Conservation (phyloP, 2,113 vertebrate species). For the Corythornis cristatus region DNA sequence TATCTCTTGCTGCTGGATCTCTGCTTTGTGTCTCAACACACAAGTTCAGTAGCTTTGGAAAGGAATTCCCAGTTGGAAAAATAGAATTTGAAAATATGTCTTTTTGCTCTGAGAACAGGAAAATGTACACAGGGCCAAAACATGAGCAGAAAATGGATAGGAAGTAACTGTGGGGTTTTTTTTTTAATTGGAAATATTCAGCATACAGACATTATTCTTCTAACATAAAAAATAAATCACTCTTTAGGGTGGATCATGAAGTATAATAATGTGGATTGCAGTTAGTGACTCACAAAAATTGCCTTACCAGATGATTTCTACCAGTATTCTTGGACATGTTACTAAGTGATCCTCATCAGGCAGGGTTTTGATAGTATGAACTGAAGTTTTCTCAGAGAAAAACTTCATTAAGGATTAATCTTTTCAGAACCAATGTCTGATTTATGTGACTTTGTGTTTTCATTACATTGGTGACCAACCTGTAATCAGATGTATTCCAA, state of each 20-base stretch:
- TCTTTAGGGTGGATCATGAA: neutral
- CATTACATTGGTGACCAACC: neutral
- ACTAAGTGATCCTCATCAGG: neutral
- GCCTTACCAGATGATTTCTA: neutral
- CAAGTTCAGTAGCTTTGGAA: constrained; percentile 1
- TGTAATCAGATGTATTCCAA: neutral
- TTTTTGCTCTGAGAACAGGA: neutral
- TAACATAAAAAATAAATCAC: neutral
- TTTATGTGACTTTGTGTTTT: neutral
- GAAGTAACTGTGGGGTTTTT: neutral
- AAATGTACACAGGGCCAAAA: neutral
- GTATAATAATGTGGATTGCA: neutral
- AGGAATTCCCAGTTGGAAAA: constrained; percentile 5
- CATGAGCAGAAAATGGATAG: neutral
- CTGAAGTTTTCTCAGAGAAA: neutral
- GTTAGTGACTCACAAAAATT: neutral
- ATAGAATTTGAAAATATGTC: neutral
- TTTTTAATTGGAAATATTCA: constrained; percentile 1
- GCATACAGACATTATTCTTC: neutral
- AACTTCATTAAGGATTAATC: neutral
- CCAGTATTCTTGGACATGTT: neutral
- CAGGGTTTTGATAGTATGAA: neutral
- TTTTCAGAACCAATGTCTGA: neutral
- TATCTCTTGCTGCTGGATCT: neutral
- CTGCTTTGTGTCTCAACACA: neutral